phyloP scores from a whole-genome alignment of 2,888 invertebrate species.

The Theretra japonica region DNA sequence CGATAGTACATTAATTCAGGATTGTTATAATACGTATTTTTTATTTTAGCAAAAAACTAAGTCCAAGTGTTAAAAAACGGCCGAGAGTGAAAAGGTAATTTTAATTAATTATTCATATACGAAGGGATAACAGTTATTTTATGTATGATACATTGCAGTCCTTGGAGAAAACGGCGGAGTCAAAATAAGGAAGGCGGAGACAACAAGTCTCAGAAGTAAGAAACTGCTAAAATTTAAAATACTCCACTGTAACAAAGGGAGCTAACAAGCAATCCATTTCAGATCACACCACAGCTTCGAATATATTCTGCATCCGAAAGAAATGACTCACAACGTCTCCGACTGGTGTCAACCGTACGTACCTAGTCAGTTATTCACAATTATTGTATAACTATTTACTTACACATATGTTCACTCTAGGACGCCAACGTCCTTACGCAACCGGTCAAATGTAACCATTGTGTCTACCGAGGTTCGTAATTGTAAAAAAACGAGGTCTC shows the following conservation, averaged over 20 bases:
- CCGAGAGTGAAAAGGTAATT: not conserved
- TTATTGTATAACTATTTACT: conserved; percentile 27
- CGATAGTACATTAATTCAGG: not conserved
- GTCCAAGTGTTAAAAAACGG: not conserved
- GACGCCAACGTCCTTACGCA: conserved; percentile 33
- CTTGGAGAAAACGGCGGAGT: conserved; percentile 53
- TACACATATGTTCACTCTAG: conserved; percentile 33
- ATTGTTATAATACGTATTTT: not conserved
- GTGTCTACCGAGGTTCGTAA: conserved; percentile 37
- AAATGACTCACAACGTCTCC: conserved; percentile 56
- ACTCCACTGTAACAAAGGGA: not conserved
- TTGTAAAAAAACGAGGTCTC: conserved; percentile 44
- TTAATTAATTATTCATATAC: not conserved
- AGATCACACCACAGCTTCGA: conserved; percentile 59
- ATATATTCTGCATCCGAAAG: conserved; percentile 65
- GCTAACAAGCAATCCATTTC: conserved; percentile 11
- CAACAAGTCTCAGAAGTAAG: conserved; percentile 50
- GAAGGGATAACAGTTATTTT: too few relatives aligned
- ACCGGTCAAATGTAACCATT: conserved; percentile 41
- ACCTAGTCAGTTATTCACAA: conserved; percentile 21
- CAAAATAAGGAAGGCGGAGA: conserved; percentile 47
- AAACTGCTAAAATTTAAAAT: not conserved
- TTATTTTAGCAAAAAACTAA: not conserved
- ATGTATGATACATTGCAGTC: conserved; percentile 48
- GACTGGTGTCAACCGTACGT: conserved; percentile 60